These are phyloP conservation scores for Spea hammondii DNA, from an alignment of 2,797 vertebrate species.

Conservation along the genomic window DNA sequence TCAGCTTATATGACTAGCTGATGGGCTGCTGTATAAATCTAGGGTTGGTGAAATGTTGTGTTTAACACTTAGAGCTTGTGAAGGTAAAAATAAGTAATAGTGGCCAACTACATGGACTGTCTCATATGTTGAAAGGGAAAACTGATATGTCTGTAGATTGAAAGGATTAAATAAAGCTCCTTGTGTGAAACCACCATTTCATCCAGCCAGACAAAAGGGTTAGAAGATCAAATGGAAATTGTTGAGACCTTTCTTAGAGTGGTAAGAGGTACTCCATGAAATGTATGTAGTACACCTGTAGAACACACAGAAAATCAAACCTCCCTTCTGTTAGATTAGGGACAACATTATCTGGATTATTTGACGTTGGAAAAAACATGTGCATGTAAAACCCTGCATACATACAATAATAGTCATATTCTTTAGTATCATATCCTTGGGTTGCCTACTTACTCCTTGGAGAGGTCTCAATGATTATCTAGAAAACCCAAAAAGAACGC, in stretches of 20 bases:
- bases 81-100: neutral
- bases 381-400: neutral
- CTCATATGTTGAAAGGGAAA: neutral
- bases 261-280: neutral
- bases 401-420: neutral
- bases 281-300: too few relatives aligned
- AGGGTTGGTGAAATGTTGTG: constrained; percentile 1
- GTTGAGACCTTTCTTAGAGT: neutral
- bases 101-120: neutral
- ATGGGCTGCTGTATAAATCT: constrained; percentile 8
- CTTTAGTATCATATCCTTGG: too few relatives aligned
- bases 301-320: too few relatives aligned
- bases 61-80: neutral
- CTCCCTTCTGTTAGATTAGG: neutral
- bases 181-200: neutral
- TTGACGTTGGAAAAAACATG: too few relatives aligned
- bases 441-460: neutral
- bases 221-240: neutral
- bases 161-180: neutral
- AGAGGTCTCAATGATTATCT: neutral
- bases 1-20: constrained; percentile 11
- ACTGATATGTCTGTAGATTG: neutral
- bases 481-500: neutral
- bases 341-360: neutral
- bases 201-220: neutral